A percentile compares a stretch with the other conserved stretches of the same genome.
Evolutionary conservation across 1,140 invertebrate species (phyloP).

Genomic region (Lepeophtheirus salmonis): DNA sequence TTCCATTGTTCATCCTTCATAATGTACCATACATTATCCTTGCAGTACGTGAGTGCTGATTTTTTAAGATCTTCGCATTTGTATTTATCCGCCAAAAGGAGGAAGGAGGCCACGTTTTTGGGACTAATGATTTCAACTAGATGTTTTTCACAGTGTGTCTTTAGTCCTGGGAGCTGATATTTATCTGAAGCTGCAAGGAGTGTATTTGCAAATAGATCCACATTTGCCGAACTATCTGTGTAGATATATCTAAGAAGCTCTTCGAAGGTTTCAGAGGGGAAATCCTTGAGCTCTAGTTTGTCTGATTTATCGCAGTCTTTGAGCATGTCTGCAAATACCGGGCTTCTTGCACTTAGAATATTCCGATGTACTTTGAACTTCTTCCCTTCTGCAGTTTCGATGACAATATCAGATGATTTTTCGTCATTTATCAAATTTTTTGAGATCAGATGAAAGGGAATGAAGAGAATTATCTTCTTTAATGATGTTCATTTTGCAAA

Average conservation of each 20-base stretch:
- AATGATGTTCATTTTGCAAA: conserved; percentile 9
- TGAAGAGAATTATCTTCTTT: conserved; percentile 8
- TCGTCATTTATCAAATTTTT: conserved; percentile 15
- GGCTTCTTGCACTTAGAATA: conserved; percentile 3
- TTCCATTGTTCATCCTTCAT: conserved; percentile 17
- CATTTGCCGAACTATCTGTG: conserved; percentile 13
- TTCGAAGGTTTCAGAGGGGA: conserved; percentile 10
- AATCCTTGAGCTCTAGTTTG: conserved; percentile 2
- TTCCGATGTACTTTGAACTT: conserved; percentile 16
- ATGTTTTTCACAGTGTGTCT: conserved; percentile 15
- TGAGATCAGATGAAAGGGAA: conserved; percentile 16
- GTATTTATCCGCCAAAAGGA: conserved; percentile 11
- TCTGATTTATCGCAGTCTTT: not conserved
- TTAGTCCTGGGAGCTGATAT: conserved; percentile 14
- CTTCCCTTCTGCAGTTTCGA: conserved; percentile 12
- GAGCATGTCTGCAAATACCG: conserved; percentile 14
- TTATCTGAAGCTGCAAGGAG: conserved; percentile 11
- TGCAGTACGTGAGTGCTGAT: conserved; percentile 13
- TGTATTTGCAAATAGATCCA: conserved; percentile 1
- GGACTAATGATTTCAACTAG: conserved; percentile 14
- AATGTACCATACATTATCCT: conserved; percentile 10
- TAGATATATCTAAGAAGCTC: conserved; percentile 14
- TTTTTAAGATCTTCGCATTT: conserved; percentile 14
- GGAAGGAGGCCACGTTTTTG: conserved; percentile 10
- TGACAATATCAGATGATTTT: conserved; percentile 15